Evolutionary conservation across 2,888 invertebrate species (phyloP).

Genomic region (Pantelozetes paolii): DNA sequence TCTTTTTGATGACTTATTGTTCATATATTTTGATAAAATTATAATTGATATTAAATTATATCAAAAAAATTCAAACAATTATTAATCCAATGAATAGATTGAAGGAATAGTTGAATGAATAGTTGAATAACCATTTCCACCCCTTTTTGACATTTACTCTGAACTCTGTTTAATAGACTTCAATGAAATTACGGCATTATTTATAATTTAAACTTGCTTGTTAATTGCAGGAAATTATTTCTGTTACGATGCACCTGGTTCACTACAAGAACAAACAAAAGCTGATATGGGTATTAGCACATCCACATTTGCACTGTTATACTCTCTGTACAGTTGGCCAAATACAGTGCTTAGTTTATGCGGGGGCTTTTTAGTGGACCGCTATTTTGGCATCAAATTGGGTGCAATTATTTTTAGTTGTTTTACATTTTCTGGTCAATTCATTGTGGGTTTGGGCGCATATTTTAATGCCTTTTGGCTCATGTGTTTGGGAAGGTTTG

Average conservation of each 20-base stretch:
- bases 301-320: constrained; percentile 77
- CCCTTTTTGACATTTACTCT: no score
- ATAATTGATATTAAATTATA: no score
- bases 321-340: constrained; percentile 95
- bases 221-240: constrained; percentile 77
- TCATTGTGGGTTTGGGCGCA: constrained; percentile 79
- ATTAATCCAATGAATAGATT: no score
- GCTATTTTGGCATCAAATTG: constrained; percentile 85
- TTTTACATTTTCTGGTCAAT: constrained; percentile 81
- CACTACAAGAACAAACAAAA: constrained; percentile 79
- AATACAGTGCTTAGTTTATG: constrained; percentile 91
- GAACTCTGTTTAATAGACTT: no score
- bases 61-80: no score
- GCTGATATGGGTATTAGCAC: constrained; percentile 72
- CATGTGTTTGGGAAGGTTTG: constrained; percentile 84
- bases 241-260: constrained; percentile 94
- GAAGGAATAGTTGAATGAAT: no score
- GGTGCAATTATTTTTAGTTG: constrained; percentile 87
- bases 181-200: no score
- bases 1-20: no score
- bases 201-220: no score
- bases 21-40: no score
- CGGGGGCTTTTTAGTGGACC: constrained; percentile 90
- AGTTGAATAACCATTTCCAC: no score
- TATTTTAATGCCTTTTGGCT: constrained; percentile 72